A percentile compares a stretch with the other conserved stretches of the same genome.
These are phyloP conservation scores for Metallyticus violacea DNA, from an alignment of 2,888 invertebrate species.

Conservation along the genomic window DNA sequence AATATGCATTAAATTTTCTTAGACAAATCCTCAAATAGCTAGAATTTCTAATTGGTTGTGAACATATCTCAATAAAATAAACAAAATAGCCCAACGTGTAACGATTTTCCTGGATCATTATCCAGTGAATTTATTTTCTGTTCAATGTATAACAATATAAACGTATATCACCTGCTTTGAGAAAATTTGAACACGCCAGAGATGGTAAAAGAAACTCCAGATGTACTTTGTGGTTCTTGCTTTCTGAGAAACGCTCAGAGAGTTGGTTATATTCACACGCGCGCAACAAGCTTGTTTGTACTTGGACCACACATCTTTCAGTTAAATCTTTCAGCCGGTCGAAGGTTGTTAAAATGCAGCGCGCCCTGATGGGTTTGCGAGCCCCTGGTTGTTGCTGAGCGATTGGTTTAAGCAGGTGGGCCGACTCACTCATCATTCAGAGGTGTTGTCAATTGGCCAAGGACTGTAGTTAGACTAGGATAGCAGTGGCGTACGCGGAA, in stretches of 20 bases:
- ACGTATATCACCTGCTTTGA: no score
- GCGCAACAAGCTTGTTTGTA: neutral
- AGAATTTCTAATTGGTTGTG: no score
- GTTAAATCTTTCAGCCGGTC: neutral
- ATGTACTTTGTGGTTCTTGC: neutral
- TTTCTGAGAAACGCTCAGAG: neutral
- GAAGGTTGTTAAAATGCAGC: neutral
- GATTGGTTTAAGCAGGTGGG: neutral
- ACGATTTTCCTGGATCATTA: no score
- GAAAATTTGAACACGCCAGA: no score
- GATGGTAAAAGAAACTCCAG: neutral
- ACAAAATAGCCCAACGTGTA: no score
- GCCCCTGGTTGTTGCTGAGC: neutral
- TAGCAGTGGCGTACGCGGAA: neutral
- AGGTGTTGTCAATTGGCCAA: slow-evolving; percentile 8
- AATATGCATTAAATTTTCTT: no score
- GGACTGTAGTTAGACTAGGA: no score
- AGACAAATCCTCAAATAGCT: no score
- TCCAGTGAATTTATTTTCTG: no score
- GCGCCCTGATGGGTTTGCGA: neutral
- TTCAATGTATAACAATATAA: no score
- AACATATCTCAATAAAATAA: no score
- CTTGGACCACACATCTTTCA: neutral
- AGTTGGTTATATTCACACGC: neutral
- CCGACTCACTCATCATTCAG: neutral